Evolutionary conservation across 2,113 vertebrate species (phyloP), one percentile per base, ranked within the genome.

Genomic region (Piaya cayana): DNA sequence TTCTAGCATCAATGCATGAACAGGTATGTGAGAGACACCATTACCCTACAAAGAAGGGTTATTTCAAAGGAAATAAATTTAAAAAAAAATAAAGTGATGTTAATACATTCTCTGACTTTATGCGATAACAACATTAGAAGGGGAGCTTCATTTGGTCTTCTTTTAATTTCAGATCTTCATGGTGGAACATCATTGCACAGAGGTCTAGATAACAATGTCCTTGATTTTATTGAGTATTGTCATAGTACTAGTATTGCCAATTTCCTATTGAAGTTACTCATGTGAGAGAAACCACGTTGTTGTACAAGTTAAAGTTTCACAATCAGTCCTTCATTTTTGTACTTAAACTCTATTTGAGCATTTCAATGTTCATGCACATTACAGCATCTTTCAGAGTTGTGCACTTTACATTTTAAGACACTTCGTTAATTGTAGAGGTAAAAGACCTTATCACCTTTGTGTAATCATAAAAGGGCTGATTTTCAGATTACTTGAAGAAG

Each of bases 401-500:
- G 9, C 8, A 26, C 18, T 67, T 74, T 53, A 36, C 8, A 9
- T 85, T 63, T 25, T 43, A 70, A 92, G 43, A 45, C 3, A 8
- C 16, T 86, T 80, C 30, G 26, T 81, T 84, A 64, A 80, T 45
- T 82, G 9, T 45, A 76, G 58, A 68, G 34, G 26, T 76, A 85
- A 52, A 71, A 79, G 43, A 29, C 64, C 90, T 42, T 30, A 49
- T n/a, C 70, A 82, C 32, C 25, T 92, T 77, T 90, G 36, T 82
- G 92, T 86, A 92, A 82, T 78, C 53, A 69, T 65, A 37, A 37
- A 76, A 79, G 34, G 37, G 32, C 19, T 69, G 82, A 86, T 83
- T 93, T 95, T 82, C 72, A 88, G 88, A 82, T 83, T 81, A 65
- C 68, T 86, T 67, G 22, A 90, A 70, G 19, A 45, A 45, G 39